Conservation (phyloP, 2,797 vertebrate genomes). For the Varecia variegata region DNA sequence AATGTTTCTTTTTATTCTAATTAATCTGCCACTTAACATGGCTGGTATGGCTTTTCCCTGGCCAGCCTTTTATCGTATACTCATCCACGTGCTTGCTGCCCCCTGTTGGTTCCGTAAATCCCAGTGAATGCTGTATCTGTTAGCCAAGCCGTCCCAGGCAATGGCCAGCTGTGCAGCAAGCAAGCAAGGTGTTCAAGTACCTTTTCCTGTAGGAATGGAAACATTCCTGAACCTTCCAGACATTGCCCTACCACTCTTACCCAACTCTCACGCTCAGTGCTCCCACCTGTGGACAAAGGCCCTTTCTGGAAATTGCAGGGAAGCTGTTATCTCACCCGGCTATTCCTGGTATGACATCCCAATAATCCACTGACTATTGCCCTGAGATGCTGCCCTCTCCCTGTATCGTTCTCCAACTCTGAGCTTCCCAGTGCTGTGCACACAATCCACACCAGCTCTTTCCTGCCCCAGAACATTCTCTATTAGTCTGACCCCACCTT, state of each 20-base stretch:
- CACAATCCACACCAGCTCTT: background rate
- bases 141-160: background rate
- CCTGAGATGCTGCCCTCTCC: background rate
- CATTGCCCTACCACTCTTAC: background rate
- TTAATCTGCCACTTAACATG: background rate
- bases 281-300: background rate
- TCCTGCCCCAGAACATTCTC: background rate
- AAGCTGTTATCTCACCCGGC: background rate
- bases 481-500: background rate
- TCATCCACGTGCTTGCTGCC: background rate
- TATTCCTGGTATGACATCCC: background rate
- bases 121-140: background rate
- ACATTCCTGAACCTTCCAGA: background rate
- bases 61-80: background rate
- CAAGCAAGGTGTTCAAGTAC: background rate
- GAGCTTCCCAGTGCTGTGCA: background rate
- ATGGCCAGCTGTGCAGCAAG: background rate
- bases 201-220: background rate
- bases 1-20: constrained; percentile 10
- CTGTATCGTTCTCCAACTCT: background rate
- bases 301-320: background rate
- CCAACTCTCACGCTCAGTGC: background rate
- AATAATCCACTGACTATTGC: background rate
- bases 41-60: background rate
- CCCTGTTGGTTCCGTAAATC: background rate